Base-by-base conservation (phyloP, 2,888 invertebrate genomes). In the Malthinus flaveolus region DNA sequence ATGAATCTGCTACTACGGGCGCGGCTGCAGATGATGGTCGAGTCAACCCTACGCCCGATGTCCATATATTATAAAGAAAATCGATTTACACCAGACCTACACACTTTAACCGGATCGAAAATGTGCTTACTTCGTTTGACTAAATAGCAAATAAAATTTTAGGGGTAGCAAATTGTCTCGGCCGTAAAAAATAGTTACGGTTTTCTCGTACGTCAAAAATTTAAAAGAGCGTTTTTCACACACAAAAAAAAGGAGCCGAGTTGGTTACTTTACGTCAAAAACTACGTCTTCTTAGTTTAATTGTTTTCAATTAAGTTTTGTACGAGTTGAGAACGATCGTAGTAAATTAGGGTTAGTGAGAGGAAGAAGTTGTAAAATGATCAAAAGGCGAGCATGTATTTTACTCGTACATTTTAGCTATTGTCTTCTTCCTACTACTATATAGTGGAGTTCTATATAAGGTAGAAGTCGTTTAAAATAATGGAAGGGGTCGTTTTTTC, bases 1-100 rank as follows among this genome's bases (percentile, higher is more conserved):
- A 72, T 72, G 70, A 72, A 73, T 73, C 71, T 69, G 68, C 67
- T 61, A 61, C 68, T 56, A 49, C 60, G 64, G 66, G 62, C 63
- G 65, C 65, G 71, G 69, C 73, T 75, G 74, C 73, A 72, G 73
- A 73, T 73, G 74, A 74, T 73, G 70, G 73, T 69, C 71, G 68
- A 70, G 67, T 63, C 71, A 68, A 69, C 68, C 69, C 72, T 67
- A 66, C 68, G 68, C 66, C 67, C 65, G 63, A 67, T 69, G 70
- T 68, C 70, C 74, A 73, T 73, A 74, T 71, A 73, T 73, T 72
- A 73, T 65, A 65, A 65, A 46, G 56, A 56, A 64, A 69, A 72
- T 71, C 71, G 71, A 73, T 73, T 65, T 60, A 61, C 64, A 68
- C 67, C 72, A 71, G 72, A 68, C 67, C 67, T 66, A 67, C 39